Base-by-base conservation (phyloP, 1,140 invertebrate species). In the Teleogryllus occipitalis region DNA sequence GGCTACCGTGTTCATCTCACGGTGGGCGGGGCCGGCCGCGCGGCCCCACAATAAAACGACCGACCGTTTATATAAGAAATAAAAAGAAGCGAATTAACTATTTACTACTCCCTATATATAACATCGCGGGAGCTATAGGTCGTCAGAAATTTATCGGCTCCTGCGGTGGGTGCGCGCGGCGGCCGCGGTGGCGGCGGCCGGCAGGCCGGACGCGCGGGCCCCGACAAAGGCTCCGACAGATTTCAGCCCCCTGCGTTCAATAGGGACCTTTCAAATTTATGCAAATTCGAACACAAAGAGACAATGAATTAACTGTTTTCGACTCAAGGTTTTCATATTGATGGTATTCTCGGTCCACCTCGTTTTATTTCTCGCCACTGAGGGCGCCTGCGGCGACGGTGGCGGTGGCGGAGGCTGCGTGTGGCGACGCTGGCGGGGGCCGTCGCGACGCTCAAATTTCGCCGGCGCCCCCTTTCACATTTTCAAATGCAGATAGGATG, bases 241-340 rank as follows among this genome's bases (percentile, higher is more conserved):
- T 65, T 65, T 65, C 54, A 65, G 54, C 54, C 54, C 54, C 54
- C 54, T 39, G 54, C 54, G 54, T 18, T 65, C 54, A 65, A 65
- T 65, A 65, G 54, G 54, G 54, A 65, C 54, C 54, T 65, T 65
- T 65, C 54, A 65, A 65, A 65, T 65, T 65, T 65, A 65, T 65
- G 54, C 54, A 65, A 65, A 65, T 65, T 65, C 54, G 54, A 65
- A 65, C 54, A 65, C 54, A 65, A 65, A 65, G 54, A 65, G 54
- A 65, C 54, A 65, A 65, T 65, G 54, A 65, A 65, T 65, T 65
- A 65, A 65, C 54, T 65, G 54, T 65, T 65, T 65, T 65, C 54
- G 10, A 65, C 10, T 65, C 54, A 65, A 65, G 10, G 54, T 65
- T 65, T 65, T 65, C 54, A 65, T 65, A 65, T 65, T 65, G 54